A percentile compares a stretch with the other conserved stretches of the same genome.
Evolutionary conservation across 1,140 invertebrate species (phyloP).

Genomic region (Mya arenaria): DNA sequence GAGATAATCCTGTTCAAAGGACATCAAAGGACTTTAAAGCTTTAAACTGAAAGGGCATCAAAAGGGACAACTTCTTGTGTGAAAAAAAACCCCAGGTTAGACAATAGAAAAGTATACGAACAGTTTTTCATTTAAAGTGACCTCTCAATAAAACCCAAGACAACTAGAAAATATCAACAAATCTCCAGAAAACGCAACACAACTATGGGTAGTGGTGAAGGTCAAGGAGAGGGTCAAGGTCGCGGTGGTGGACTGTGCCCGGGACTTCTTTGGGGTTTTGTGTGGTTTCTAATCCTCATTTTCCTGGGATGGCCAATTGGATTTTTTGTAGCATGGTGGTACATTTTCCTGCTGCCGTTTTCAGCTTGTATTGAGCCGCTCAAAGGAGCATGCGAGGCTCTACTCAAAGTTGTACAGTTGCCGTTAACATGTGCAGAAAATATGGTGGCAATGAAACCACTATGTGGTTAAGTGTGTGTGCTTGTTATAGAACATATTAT

Average conservation of each 20-base stretch:
- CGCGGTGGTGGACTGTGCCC: constrained; percentile 66
- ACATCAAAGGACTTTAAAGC: too few species aligned
- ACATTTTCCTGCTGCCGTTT: constrained; percentile 78
- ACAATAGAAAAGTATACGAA: too few species aligned
- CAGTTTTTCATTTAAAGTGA: too few species aligned
- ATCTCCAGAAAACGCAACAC: too few species aligned
- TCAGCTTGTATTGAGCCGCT: constrained; percentile 72
- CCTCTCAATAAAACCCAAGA: too few species aligned
- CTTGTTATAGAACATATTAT: too few species aligned
- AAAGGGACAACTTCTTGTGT: too few species aligned
- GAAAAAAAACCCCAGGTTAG: too few species aligned
- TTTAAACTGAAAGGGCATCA: too few species aligned
- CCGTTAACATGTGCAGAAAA: constrained; percentile 77
- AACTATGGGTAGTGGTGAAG: constrained; percentile 63
- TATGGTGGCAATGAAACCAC: constrained; percentile 76
- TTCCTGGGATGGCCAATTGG: constrained; percentile 78
- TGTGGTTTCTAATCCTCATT: constrained; percentile 77
- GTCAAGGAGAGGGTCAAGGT: constrained; percentile 57
- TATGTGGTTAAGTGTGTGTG: too few species aligned
- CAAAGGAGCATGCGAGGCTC: constrained; percentile 73
- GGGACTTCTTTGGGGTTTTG: constrained; percentile 73
- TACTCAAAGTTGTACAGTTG: constrained; percentile 72
- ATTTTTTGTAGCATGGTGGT: constrained; percentile 75
- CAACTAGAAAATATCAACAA: too few species aligned
- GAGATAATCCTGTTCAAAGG: too few species aligned